A percentile compares a stretch with the other conserved stretches of the same genome.
These are phyloP conservation scores for Tetragonula clypearis DNA, from an alignment of 1,140 invertebrate genomes.

Conservation along the genomic window DNA sequence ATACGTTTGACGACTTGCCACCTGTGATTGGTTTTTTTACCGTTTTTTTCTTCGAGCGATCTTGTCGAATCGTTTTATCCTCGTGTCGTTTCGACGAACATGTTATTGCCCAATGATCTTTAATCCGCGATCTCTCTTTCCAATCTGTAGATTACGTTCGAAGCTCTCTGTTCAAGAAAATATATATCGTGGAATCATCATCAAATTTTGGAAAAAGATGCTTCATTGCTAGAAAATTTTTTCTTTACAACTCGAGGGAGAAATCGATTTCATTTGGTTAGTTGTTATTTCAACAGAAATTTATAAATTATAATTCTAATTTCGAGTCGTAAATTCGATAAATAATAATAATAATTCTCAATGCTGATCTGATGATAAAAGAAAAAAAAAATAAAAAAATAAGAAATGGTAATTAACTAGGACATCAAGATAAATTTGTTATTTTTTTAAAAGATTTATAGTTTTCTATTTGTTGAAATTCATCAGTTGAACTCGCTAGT, in stretches of 20 bases:
- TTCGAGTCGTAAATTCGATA: too few species aligned
- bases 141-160: too few species aligned
- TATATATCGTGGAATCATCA: rapidly evolving
- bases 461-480: too few species aligned
- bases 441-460: not conserved
- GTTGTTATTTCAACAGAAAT: too few species aligned
- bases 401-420: too few species aligned
- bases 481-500: not conserved
- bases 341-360: too few species aligned
- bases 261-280: too few species aligned
- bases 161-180: too few species aligned
- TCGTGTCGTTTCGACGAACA: conserved; percentile 35
- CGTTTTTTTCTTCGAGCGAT: conserved; percentile 54
- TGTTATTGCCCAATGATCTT: conserved; percentile 44
- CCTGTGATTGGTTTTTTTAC: conserved; percentile 53
- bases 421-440: not conserved
- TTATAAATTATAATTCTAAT: too few species aligned
- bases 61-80: conserved; percentile 49
- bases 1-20: conserved; percentile 61
- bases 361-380: too few species aligned
- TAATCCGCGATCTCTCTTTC: conserved; percentile 29
- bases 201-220: not conserved
- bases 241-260: not conserved
- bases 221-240: too few species aligned
- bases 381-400: too few species aligned